Percentiles rank a stretch among this genome's conserved stretches.
Evolutionary conservation across 2,888 invertebrate species (phyloP).

Genomic region (Cephus nigrinus): DNA sequence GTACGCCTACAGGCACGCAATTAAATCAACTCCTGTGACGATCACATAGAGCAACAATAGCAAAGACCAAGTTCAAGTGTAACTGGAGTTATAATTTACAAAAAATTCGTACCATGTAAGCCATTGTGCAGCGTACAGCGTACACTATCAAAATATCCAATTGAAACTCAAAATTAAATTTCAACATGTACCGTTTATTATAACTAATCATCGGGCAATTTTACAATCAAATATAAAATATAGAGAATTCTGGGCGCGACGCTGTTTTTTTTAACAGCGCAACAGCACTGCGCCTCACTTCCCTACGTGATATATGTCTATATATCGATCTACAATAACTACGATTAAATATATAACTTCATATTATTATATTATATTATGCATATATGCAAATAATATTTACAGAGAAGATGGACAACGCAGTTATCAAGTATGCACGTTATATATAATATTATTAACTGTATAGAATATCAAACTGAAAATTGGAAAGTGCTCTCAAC

Average conservation of each 20-base stretch:
- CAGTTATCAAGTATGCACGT: conserved; percentile 29
- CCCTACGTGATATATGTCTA: conserved; percentile 29
- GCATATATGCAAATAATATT: conserved; percentile 48
- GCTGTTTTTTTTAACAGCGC: conserved; percentile 27
- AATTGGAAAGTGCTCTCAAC: conserved; percentile 19
- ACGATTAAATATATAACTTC: conserved; percentile 46
- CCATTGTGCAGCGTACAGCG: conserved; percentile 24
- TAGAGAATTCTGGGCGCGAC: conserved; percentile 40
- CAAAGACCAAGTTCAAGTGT: conserved; percentile 4
- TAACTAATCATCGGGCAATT: conserved; percentile 46
- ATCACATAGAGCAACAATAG: neutral
- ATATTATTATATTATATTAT: conserved; percentile 44
- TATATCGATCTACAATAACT: conserved; percentile 41
- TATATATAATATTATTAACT: conserved; percentile 10
- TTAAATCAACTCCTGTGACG: conserved; percentile 1
- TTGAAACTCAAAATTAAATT: conserved; percentile 39
- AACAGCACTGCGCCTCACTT: conserved; percentile 35
- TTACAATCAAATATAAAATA: conserved; percentile 55
- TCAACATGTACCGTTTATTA: conserved; percentile 49
- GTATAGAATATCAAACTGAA: conserved; percentile 19
- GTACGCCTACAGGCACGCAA: conserved; percentile 12
- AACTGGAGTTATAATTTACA: neutral
- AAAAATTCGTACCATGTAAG: neutral
- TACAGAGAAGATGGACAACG: conserved; percentile 34
- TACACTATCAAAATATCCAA: conserved; percentile 25